These are phyloP conservation scores for Hyles vespertilio DNA, from an alignment of 1,140 invertebrate species.

Conservation along the genomic window DNA sequence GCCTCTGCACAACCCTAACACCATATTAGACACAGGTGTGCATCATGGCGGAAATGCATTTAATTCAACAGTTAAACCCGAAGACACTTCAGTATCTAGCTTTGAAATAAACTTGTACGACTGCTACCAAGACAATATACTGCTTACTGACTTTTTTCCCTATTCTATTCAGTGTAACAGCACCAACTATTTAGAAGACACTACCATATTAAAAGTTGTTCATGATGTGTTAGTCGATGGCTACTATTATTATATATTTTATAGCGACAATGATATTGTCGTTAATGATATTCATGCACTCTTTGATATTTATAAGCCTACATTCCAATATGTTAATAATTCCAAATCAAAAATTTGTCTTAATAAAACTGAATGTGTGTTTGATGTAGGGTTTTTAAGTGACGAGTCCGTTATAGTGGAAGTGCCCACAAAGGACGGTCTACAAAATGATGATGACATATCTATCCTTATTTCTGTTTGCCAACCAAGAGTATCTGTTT, in stretches of 20 bases:
- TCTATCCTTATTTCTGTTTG: slow-evolving; percentile 83
- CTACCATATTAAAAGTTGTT: slow-evolving; percentile 78
- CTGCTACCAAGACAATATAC: slow-evolving; percentile 84
- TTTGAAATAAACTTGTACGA: slow-evolving; percentile 85
- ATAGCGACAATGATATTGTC: slow-evolving; percentile 87
- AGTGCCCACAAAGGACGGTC: slow-evolving; percentile 86
- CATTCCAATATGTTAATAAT: slow-evolving; percentile 85
- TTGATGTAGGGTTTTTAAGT: slow-evolving; percentile 82
- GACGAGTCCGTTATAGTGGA: slow-evolving; percentile 87
- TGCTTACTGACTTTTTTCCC: slow-evolving; percentile 82
- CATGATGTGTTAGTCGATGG: slow-evolving; percentile 84
- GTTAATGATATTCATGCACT: slow-evolving; percentile 87
- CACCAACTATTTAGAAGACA: slow-evolving; percentile 80
- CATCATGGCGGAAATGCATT: slow-evolving; percentile 84
- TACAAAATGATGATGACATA: slow-evolving; percentile 84
- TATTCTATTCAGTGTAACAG: slow-evolving; percentile 80
- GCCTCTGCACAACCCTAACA: slow-evolving; percentile 75
- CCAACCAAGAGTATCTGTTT: slow-evolving; percentile 84
- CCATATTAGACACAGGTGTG: slow-evolving; percentile 82
- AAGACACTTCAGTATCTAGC: slow-evolving; percentile 83
- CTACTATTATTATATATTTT: slow-evolving; percentile 92
- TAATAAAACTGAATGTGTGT: slow-evolving; percentile 85
- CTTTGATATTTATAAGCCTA: slow-evolving; percentile 90
- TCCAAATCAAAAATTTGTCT: slow-evolving; percentile 81
- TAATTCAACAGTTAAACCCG: slow-evolving; percentile 75